Conservation (phyloP, 2,113 vertebrate genomes). For the Periophthalmus modestus region DNA sequence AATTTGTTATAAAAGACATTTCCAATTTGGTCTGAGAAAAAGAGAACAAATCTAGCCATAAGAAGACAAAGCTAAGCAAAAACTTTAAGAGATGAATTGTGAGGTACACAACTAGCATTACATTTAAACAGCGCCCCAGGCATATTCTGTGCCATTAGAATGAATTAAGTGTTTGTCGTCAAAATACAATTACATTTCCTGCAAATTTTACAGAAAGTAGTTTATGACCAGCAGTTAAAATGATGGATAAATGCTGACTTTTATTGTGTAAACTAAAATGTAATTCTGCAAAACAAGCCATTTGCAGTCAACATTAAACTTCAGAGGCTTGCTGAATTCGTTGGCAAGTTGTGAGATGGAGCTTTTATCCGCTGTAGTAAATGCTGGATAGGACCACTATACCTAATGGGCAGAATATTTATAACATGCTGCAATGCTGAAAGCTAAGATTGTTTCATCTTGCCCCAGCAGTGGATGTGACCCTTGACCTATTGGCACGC, state of each 20-base stretch:
- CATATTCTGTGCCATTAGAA: background rate
- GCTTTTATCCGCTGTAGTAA: background rate
- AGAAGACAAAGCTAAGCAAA: background rate
- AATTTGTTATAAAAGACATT: background rate
- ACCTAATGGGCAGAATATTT: conserved; percentile 5
- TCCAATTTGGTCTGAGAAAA: background rate
- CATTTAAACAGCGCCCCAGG: background rate
- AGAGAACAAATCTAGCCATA: background rate
- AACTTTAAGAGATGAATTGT: background rate
- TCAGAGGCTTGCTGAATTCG: background rate
- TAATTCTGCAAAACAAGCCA: conserved; percentile 4
- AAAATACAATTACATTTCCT: conserved; percentile 3
- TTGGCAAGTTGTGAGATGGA: background rate
- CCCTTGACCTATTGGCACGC: background rate
- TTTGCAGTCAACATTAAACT: conserved; percentile 3
- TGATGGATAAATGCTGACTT: background rate
- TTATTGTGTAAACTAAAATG: background rate
- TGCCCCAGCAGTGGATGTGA: background rate
- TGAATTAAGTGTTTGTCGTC: background rate
- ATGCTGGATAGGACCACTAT: background rate
- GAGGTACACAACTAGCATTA: background rate
- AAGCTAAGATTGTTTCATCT: background rate
- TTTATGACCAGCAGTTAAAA: background rate
- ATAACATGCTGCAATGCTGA: background rate
- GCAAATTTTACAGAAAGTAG: background rate